Percentiles rank a stretch among this genome's conserved stretches.
Evolutionary conservation across 2,113 vertebrate species (phyloP).

Genomic region (Oreochromis spilurus): DNA sequence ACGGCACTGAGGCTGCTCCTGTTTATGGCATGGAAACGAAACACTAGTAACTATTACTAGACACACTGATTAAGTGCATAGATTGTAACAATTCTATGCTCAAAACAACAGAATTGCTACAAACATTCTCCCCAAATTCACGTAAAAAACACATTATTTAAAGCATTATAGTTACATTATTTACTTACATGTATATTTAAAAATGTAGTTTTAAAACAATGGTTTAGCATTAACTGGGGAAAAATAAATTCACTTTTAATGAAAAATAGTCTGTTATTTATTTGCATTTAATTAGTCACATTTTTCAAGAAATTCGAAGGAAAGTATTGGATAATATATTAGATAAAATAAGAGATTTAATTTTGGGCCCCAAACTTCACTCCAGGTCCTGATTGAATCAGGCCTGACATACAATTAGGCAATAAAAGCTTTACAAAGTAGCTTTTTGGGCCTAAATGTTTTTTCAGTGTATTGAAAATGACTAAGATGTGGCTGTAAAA

Average conservation of each 20-base stretch:
- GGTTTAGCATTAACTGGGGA: not conserved
- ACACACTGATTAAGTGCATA: not conserved
- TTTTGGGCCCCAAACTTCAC: not conserved
- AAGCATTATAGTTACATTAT: not conserved
- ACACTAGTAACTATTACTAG: not conserved
- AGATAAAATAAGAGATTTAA: not conserved
- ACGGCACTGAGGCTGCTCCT: slow-evolving; percentile 61
- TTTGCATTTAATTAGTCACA: not conserved
- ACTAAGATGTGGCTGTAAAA: not conserved
- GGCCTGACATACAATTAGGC: not conserved
- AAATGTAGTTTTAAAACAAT: not conserved
- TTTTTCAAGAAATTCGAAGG: fast-evolving
- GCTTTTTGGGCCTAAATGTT: fast-evolving
- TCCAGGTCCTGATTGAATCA: not conserved
- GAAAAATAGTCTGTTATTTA: not conserved
- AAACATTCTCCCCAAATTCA: not conserved
- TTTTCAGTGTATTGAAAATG: not conserved
- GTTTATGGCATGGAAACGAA: not conserved
- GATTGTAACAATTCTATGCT: not conserved
- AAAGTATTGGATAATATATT: not conserved
- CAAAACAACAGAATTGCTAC: not conserved
- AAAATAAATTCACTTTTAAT: not conserved
- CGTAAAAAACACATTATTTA: not conserved
- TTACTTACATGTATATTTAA: not conserved
- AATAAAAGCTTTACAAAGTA: not conserved